Conservation (phyloP, 2,888 invertebrate species). For the Lacanobia oleracea region DNA sequence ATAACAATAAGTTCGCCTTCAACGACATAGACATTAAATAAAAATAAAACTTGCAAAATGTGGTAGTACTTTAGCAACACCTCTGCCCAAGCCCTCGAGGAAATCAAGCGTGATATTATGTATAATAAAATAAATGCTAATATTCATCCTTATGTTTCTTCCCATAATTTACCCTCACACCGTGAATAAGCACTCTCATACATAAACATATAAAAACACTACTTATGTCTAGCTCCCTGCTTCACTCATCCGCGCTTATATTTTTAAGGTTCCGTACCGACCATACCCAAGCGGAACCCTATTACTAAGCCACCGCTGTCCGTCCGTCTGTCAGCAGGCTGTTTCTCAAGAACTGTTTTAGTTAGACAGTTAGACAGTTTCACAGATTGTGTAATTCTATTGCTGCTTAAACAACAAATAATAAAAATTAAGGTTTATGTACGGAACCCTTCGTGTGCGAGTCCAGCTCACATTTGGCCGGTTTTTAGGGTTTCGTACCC, state of each 20-base stretch:
- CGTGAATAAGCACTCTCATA: slow-evolving; percentile 38
- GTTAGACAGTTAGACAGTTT: no score
- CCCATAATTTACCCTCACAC: slow-evolving; percentile 43
- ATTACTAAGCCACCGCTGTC: no score
- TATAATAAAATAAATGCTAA: slow-evolving; percentile 12
- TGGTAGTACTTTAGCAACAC: not conserved
- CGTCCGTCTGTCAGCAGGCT: no score
- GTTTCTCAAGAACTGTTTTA: no score
- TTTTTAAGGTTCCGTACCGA: slow-evolving; percentile 20
- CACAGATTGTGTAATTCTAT: no score
- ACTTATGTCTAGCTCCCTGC: slow-evolving; percentile 35
- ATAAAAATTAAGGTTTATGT: no score
- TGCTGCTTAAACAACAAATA: no score
- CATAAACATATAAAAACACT: slow-evolving; percentile 53
- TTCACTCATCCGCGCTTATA: slow-evolving; percentile 32
- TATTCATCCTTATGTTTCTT: slow-evolving; percentile 13
- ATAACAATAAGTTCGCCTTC: no score
- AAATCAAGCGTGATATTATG: not conserved
- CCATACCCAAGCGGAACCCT: no score
- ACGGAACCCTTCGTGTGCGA: no score
- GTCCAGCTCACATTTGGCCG: no score
- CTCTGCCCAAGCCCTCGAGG: not conserved
- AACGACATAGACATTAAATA: not conserved
- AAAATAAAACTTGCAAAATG: not conserved
- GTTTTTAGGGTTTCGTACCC: no score